Percentiles rank a stretch among this genome's conserved stretches.
Conservation (phyloP, 1,140 invertebrate genomes). For the Physella acuta region DNA sequence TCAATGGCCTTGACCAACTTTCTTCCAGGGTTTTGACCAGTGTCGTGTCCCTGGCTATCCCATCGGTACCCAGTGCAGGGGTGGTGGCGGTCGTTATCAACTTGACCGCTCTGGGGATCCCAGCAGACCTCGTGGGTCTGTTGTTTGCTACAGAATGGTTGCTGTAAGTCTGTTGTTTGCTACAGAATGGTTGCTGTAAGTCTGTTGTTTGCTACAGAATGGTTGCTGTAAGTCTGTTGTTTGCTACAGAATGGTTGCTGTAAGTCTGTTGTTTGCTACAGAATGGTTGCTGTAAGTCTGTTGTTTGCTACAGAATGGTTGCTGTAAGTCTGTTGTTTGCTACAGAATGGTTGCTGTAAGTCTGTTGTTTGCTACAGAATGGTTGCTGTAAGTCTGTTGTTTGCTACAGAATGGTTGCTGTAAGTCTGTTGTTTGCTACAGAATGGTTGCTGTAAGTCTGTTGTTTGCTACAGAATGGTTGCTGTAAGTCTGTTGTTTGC, state of each 20-base stretch:
- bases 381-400: slow-evolving; percentile 82
- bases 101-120: slow-evolving; percentile 44
- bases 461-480: too few species aligned
- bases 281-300: too few species aligned
- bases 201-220: too few species aligned
- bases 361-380: slow-evolving; percentile 83
- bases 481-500: slow-evolving; percentile 84
- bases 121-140: slow-evolving; percentile 74
- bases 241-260: slow-evolving; percentile 89
- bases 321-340: slow-evolving; percentile 76
- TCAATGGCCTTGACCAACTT: too few species aligned
- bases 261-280: too few species aligned
- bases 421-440: slow-evolving; percentile 81
- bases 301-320: slow-evolving; percentile 89
- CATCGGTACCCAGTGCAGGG: slow-evolving; percentile 46
- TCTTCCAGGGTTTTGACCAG: slow-evolving; percentile 42
- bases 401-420: too few species aligned
- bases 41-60: slow-evolving; percentile 45
- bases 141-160: slow-evolving; percentile 89
- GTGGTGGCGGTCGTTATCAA: slow-evolving; percentile 48
- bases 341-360: too few species aligned
- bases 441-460: slow-evolving; percentile 85
- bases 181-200: slow-evolving; percentile 88
- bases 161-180: slow-evolving; percentile 79
- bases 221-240: slow-evolving; percentile 82